Percentiles rank a stretch among this genome's conserved stretches.
phyloP scores from a whole-genome alignment of 2,888 invertebrate species.

The Eupeodes latifasciatus region DNA sequence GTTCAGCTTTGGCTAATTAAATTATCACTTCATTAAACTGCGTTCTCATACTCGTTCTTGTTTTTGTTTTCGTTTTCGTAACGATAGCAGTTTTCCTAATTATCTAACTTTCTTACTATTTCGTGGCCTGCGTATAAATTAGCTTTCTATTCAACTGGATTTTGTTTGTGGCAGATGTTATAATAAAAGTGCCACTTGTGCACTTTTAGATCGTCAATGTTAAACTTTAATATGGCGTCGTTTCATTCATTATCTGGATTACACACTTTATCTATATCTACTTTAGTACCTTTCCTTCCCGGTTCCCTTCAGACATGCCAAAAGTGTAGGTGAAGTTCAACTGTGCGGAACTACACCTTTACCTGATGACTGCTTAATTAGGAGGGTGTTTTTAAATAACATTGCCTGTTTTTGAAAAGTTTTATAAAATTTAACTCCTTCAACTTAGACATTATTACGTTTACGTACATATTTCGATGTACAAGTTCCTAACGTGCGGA shows the following conservation, averaged over 20 bases:
- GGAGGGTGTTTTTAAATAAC: neutral
- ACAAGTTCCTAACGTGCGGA: too few relatives aligned
- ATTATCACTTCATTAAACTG: conserved; percentile 51
- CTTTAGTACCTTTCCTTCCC: too few relatives aligned
- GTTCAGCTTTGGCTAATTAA: conserved; percentile 38
- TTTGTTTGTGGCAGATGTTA: conserved; percentile 34
- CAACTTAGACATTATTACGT: neutral
- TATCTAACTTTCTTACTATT: conserved; percentile 34
- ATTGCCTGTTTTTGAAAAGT: neutral
- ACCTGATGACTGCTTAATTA: conserved; percentile 1
- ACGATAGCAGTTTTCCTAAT: conserved; percentile 35
- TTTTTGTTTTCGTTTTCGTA: neutral
- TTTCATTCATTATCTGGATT: conserved; percentile 22
- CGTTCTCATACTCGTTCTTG: conserved; percentile 1
- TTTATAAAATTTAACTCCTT: neutral
- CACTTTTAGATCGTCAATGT: conserved; percentile 25
- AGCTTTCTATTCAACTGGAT: conserved; percentile 33
- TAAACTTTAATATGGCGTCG: conserved; percentile 25
- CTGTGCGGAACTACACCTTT: neutral
- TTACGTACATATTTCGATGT: too few relatives aligned
- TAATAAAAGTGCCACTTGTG: conserved; percentile 38
- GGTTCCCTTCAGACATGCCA: too few relatives aligned
- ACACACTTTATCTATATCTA: conserved; percentile 1
- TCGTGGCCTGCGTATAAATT: conserved; percentile 22
- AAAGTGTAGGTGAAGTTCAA: neutral